These are phyloP conservation scores for Lepidurus apus DNA, from an alignment of 1,140 invertebrate species.

Conservation along the genomic window DNA sequence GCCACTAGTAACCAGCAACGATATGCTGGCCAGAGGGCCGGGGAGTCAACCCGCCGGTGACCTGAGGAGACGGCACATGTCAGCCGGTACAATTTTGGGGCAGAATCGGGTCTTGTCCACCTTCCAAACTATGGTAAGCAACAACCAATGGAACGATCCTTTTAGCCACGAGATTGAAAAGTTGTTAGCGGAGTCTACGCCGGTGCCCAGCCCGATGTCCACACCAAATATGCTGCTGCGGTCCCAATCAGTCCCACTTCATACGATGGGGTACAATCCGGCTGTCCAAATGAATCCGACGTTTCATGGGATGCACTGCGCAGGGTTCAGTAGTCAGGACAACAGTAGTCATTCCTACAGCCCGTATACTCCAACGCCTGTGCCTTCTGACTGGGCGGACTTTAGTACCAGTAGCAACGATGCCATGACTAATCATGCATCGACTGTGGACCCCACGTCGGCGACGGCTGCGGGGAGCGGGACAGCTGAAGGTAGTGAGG, in stretches of 20 bases:
- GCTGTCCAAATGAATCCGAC: background rate
- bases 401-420: conserved; percentile 46
- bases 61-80: conserved; percentile 39
- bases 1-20: conserved; percentile 37
- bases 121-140: conserved; percentile 27
- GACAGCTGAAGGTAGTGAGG: background rate
- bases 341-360: conserved; percentile 47
- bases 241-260: conserved; percentile 69
- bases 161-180: conserved; percentile 33
- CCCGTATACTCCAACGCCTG: conserved; percentile 53
- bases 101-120: conserved; percentile 36
- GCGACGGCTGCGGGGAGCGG: background rate
- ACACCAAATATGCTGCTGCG: conserved; percentile 46
- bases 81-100: conserved; percentile 38
- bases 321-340: background rate
- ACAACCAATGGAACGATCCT: conserved; percentile 24
- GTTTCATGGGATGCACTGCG: background rate
- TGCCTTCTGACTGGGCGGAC: conserved; percentile 63
- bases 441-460: background rate
- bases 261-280: conserved; percentile 51
- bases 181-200: conserved; percentile 17
- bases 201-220: background rate
- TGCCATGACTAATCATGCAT: background rate
- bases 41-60: conserved; percentile 34
- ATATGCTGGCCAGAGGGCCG: background rate